Conservation (phyloP, 2,113 vertebrate genomes). For the Triplophysa rosa region DNA sequence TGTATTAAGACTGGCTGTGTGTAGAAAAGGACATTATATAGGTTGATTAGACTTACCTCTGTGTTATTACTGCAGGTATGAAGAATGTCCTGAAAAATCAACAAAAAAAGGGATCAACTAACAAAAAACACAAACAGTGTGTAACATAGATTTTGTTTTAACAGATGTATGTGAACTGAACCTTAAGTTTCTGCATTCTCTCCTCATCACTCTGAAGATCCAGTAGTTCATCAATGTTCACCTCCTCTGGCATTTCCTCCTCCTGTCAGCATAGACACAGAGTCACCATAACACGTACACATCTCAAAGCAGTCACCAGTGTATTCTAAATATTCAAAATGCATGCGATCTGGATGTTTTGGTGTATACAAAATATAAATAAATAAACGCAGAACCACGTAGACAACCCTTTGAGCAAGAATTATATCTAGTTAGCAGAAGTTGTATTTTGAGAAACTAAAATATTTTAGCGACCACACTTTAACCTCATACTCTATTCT, state of each 20-base stretch:
- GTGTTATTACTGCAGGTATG: constrained; percentile 67
- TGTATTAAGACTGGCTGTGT: not conserved
- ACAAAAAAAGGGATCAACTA: not conserved
- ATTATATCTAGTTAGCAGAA: too few species aligned
- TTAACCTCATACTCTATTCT: too few species aligned
- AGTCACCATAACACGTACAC: not conserved
- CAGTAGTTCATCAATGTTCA: constrained; percentile 79
- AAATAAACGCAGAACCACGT: too few species aligned
- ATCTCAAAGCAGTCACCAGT: not conserved
- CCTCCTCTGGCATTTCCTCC: constrained; percentile 78
- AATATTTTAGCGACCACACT: too few species aligned
- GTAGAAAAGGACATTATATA: constrained; percentile 18
- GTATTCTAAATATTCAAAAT: too few species aligned
- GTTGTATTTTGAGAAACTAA: too few species aligned
- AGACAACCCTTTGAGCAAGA: too few species aligned
- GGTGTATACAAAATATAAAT: too few species aligned
- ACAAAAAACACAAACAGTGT: not conserved
- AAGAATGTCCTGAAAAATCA: constrained; percentile 68
- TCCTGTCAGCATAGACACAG: constrained; percentile 62
- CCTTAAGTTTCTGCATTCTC: constrained; percentile 69
- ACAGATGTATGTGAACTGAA: constrained; percentile 29
- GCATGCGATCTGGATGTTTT: too few species aligned
- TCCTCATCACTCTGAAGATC: constrained; percentile 76
- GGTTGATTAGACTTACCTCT: constrained; percentile 68
- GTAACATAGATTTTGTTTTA: not conserved